Conservation (phyloP, 2,888 invertebrate genomes). For the Campaea margaritaria region DNA sequence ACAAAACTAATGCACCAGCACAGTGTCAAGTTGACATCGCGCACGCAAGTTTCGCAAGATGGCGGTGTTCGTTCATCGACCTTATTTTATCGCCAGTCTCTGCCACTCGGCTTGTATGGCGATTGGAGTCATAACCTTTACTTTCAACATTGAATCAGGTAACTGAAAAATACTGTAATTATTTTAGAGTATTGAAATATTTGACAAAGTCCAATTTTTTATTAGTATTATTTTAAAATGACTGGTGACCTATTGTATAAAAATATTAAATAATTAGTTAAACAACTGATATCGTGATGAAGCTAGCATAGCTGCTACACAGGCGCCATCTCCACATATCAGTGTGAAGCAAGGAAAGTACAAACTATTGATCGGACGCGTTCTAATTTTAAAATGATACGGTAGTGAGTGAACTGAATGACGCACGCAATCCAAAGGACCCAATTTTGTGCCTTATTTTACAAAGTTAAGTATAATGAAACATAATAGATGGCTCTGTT, state of each 20-base stretch:
- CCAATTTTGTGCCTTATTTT: constrained; percentile 23
- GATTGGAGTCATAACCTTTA: constrained; percentile 41
- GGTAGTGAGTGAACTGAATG: constrained; percentile 4
- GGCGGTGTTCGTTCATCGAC: constrained; percentile 74
- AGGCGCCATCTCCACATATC: constrained; percentile 68
- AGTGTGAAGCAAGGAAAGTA: constrained; percentile 31
- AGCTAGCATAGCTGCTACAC: constrained; percentile 45
- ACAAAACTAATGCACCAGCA: constrained; percentile 71
- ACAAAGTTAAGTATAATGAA: constrained; percentile 6
- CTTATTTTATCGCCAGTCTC: constrained; percentile 45
- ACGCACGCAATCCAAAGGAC: constrained; percentile 15
- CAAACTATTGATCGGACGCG: constrained; percentile 69
- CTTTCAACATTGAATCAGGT: constrained; percentile 10
- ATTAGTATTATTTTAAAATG: neutral
- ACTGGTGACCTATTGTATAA: neutral
- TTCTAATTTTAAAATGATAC: constrained; percentile 59
- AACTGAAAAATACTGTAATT: neutral
- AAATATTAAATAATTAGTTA: neutral
- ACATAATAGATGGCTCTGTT: constrained; percentile 31
- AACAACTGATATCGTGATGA: constrained; percentile 28
- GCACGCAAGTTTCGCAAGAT: constrained; percentile 83
- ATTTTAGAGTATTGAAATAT: neutral
- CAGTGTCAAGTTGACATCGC: constrained; percentile 71
- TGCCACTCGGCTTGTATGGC: constrained; percentile 33
- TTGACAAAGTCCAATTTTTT: neutral